Base-by-base conservation (phyloP, 1,140 invertebrate species). In the Drosophila quadrilineata region DNA sequence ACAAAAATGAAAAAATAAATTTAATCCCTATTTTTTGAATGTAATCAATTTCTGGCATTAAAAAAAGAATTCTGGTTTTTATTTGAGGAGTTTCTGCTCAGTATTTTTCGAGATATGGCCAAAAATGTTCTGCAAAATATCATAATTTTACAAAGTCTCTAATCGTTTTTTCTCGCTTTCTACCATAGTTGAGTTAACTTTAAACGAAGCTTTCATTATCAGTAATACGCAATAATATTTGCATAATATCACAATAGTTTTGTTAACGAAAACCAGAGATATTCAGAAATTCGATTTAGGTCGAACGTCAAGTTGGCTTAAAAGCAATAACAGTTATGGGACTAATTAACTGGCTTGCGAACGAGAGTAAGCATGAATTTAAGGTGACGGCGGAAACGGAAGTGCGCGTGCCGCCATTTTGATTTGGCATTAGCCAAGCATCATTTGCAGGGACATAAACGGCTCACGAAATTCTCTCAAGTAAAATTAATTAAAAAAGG, bases 401-500 rank as follows among this genome's bases (percentile, higher is more conserved):
- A 74, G 70, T 41, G 60, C 49, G 60, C 59, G 79, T 84, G 77
- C 73, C 62, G 64, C 77, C 77, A 84, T 77, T 85, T 77, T 77
- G 79, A 84, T 84, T 84, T 85, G 73, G 21, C 53, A 67, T 74
- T 53, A n/a, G 52, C 36, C 33, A 16, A 59, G 65, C 45, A 73
- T 63, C 56, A 57, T 76, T 76, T 63, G 35, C 56, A 74, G 36
- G 60, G 70, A n/a, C 56, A 50, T 71, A 74, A 79, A 79, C 56
- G 75, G 33, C 56, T 36, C 52, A 54, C 38, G 41, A n/a, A n/a
- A n/a, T n/a, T n/a, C 53, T 28, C 57, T 50, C 40, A 41, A 68
- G 64, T 65, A 41, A 77, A 84, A 84, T 84, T 84, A 84, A 84
- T 84, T 84, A 84, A 77, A 82, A 84, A 84, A 73, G 73, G 74